Evolutionary conservation across 1,140 invertebrate genomes (phyloP), one percentile per base, ranked within the genome.

Genomic region (Cotesia glomerata): DNA sequence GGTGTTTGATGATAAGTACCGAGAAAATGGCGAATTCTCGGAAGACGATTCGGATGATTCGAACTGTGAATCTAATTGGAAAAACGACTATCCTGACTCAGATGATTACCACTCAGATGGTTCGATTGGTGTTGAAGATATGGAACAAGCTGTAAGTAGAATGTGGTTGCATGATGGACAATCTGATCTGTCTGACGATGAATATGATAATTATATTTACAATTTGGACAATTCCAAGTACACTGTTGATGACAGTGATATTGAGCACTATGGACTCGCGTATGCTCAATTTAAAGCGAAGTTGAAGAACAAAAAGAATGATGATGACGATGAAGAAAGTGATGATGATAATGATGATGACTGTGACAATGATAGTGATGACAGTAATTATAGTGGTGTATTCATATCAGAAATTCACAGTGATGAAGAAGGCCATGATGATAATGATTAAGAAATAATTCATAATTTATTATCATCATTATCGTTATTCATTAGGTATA

Each of bases 251-350:
- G 81, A 87, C 63, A 77, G 74, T n/a, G 88, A 90, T 79, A 85
- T 88, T 4, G 79, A 88, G 18, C 76, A 79, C 52, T 88, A 87
- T 79, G 90, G 90, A 4, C 83, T 86, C 69, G 81, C 82, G 66
- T 91, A 90, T 79, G 89, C 89, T n/a, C 87, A 81, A 52, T 91
- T 89, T 67, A 90, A 88, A 80, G 84, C 85, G 5, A 85, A 77
- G 69, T 67, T 84, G 63, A 80, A 82, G 34, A 79, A 86, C 62
- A 76, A 80, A 45, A 11, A 45, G 7, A 8, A 39, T 39, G 36
- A 39, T 8, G 36, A 39, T 39, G 36, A 39, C 0, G 39, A 45
- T 45, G 39, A 45, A 8, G 39, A 0, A 2, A 11, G 11, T 9
- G 39, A 45, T 5, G 39, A 45, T 45, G 39, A 39, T 8, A 5